Base-by-base conservation (phyloP, 2,888 invertebrate species). In the Sphaerophoria taeniata region DNA sequence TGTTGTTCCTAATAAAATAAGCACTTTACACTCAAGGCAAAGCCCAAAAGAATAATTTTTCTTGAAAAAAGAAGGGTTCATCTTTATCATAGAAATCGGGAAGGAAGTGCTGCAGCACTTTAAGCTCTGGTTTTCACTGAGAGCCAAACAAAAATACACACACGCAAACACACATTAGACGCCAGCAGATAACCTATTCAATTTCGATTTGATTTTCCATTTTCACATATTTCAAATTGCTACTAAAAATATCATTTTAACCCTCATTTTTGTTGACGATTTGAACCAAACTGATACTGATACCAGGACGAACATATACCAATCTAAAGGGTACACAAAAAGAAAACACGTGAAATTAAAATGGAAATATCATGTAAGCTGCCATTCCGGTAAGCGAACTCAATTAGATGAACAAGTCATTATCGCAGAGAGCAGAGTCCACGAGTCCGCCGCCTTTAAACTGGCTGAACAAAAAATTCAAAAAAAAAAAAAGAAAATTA, bases 301-400 rank as follows among this genome's bases (percentile, higher is more conserved):
- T 49, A 51, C 6, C 12, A n/a, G 24, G 12, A 34, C 61, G 73
- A 45, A 63, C 60, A 71, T 31, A 12, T 39, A 34, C 33, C 34
- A 39, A 9, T 14, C 0, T 2, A 16, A 12, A 36, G 11, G 49
- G 31, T 12, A 51, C 6, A 9, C 3, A 49, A 39, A n/a, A 3
- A 53, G 3, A 71, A 31, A 49, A 43, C 58, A 24, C 16, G 33
- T 16, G 31, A 76, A 77, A 80, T 85, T 85, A 77, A 81, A 85
- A 85, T 85, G 85, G 85, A 85, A 81, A 70, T 81, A 70, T 77
- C 85, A 81, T 80, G 85, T 85, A 63, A 76, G 72, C 80, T 85
- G 85, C 80, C 85, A 85, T 76, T 76, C 72, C 45, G 60, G 76
- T 60, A 71, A 81, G 65, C 65, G 65, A 58, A 78, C 63, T 65